Evolutionary conservation across 2,888 invertebrate species (phyloP).

Genomic region (Sphecodes monilicornis): DNA sequence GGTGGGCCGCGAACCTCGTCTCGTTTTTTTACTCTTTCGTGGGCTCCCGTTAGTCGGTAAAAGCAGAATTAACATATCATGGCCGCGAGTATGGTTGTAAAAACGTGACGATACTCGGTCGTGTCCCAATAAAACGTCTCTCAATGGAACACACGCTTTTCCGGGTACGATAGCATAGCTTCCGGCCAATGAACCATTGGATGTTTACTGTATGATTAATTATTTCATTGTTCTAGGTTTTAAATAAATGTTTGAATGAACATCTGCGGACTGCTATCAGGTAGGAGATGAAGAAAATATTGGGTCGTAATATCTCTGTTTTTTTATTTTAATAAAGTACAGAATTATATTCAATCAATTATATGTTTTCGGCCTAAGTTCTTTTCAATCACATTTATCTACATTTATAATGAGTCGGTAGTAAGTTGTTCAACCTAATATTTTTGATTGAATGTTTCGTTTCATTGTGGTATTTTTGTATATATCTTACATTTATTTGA

Average conservation of each 20-base stretch:
- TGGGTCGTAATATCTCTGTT: neutral
- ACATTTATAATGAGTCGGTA: too few relatives aligned
- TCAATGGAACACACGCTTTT: neutral
- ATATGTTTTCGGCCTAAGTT: too few relatives aligned
- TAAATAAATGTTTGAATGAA: neutral
- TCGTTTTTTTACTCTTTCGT: slow-evolving; percentile 52
- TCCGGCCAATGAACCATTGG: neutral
- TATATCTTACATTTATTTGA: neutral
- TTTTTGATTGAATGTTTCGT: neutral
- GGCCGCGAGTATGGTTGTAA: slow-evolving; percentile 23
- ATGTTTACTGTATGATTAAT: slow-evolving; percentile 2
- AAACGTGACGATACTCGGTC: slow-evolving; percentile 34
- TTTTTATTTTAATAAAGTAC: neutral
- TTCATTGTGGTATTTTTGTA: too few relatives aligned
- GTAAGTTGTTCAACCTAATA: too few relatives aligned
- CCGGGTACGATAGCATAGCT: neutral
- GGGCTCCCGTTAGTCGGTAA: slow-evolving; percentile 55
- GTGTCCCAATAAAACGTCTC: neutral
- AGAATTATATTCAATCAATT: too few relatives aligned
- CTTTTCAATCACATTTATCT: too few relatives aligned
- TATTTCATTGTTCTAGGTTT: neutral
- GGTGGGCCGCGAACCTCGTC: slow-evolving; percentile 40
- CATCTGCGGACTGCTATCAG: neutral
- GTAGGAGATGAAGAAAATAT: neutral
- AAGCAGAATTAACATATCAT: slow-evolving; percentile 58